Evolutionary conservation across 2,888 invertebrate species (phyloP).

Genomic region (Anthrax anthrax): DNA sequence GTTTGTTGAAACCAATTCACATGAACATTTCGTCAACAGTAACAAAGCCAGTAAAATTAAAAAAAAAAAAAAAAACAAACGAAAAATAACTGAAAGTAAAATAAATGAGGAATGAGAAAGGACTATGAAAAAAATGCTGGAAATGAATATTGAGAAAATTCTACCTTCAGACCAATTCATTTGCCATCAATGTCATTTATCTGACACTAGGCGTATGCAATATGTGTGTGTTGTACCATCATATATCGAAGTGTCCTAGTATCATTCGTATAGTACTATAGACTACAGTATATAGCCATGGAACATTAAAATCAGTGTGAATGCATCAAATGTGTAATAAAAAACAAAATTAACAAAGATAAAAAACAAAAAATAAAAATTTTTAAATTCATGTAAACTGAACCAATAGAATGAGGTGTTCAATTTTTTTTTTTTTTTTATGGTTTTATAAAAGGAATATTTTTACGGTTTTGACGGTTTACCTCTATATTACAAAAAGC

Average conservation of each 20-base stretch:
- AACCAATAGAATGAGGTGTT: too few relatives aligned
- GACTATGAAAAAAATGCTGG: not conserved
- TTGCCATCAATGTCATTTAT: not conserved
- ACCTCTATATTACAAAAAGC: conserved; percentile 1
- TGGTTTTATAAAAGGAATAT: not conserved
- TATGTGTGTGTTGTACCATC: too few relatives aligned
- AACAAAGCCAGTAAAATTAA: conserved; percentile 1
- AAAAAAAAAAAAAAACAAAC: not conserved
- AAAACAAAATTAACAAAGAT: conserved; percentile 3
- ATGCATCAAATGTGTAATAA: conserved; percentile 7
- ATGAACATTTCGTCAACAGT: conserved; percentile 5
- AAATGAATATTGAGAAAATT: not conserved
- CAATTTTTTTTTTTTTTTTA: not conserved
- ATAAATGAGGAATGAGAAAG: too few relatives aligned
- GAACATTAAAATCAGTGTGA: not conserved
- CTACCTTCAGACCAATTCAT: not conserved
- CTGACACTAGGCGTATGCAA: too few relatives aligned
- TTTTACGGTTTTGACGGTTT: not conserved
- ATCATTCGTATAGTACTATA: too few relatives aligned
- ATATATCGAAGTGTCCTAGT: too few relatives aligned
- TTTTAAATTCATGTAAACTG: too few relatives aligned
- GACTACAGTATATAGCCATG: too few relatives aligned
- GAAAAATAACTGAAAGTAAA: not conserved
- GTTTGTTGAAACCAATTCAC: conserved; percentile 5
- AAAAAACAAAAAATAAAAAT: not conserved